Evolutionary conservation across 1,140 invertebrate species (phyloP).

Genomic region (Trichonephila clavipes): DNA sequence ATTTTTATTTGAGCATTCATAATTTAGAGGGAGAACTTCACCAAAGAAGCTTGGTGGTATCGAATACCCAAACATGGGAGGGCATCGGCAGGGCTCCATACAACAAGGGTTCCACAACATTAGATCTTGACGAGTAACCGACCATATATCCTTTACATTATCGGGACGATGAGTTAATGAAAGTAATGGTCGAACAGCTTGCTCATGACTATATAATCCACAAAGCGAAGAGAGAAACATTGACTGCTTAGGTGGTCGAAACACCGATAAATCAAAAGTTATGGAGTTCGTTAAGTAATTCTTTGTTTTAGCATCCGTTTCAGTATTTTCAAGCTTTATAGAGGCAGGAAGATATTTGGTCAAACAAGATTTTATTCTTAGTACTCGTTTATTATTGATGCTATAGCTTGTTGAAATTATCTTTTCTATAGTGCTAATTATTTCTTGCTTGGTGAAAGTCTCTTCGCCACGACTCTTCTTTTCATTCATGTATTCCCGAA

Average conservation of each 20-base stretch:
- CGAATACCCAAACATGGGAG: conserved; percentile 9
- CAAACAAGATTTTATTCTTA: neutral
- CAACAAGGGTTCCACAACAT: neutral
- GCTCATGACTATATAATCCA: conserved; percentile 1
- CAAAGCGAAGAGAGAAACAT: neutral
- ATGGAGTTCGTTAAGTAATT: neutral
- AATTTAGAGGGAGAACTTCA: neutral
- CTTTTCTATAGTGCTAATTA: neutral
- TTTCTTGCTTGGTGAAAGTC: neutral
- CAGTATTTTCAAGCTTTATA: neutral
- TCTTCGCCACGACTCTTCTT: neutral
- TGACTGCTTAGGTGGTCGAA: neutral
- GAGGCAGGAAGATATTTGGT: neutral
- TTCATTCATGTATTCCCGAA: neutral
- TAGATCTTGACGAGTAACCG: neutral
- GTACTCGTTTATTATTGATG: neutral
- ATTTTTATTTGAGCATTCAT: neutral
- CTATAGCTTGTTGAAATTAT: neutral
- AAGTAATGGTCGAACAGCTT: neutral
- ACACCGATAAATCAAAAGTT: neutral
- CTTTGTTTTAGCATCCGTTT: neutral
- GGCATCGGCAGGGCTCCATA: neutral
- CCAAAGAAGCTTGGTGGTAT: neutral
- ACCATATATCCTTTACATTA: neutral
- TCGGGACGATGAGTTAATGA: neutral